Conservation (phyloP, 2,797 vertebrate species). For the Melanotaenia parkinsoni region DNA sequence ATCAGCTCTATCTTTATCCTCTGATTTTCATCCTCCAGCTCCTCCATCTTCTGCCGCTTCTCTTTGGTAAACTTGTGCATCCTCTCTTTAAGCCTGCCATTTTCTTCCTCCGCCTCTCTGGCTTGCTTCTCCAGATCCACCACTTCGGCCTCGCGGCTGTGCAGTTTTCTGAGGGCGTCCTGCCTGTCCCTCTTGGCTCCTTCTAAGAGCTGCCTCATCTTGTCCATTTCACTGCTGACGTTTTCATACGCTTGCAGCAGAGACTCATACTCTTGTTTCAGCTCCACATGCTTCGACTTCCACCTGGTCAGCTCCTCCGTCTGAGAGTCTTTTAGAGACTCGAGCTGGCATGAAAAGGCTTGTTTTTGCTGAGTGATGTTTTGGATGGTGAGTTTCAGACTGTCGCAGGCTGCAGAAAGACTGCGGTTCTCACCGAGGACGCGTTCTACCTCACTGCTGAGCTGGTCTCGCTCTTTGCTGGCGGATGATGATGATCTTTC, state of each 20-base stretch:
- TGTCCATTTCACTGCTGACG: conserved; percentile 88
- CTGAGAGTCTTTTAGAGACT: conserved; percentile 90
- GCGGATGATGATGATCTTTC: conserved; percentile 41
- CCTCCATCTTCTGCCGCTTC: conserved; percentile 75
- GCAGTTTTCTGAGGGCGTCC: conserved; percentile 80
- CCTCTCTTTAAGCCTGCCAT: conserved; percentile 75
- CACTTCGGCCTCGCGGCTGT: conserved; percentile 77
- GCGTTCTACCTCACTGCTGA: conserved; percentile 71
- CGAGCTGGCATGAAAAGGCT: conserved; percentile 90
- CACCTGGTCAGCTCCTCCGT: conserved; percentile 89
- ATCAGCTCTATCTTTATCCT: conserved; percentile 71
- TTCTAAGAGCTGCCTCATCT: conserved; percentile 89
- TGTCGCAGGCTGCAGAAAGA: conserved; percentile 88
- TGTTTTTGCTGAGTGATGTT: conserved; percentile 91
- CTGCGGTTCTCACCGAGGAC: conserved; percentile 86
- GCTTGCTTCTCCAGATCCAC: conserved; percentile 74
- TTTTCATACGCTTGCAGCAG: conserved; percentile 91
- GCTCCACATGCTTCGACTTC: conserved; percentile 87
- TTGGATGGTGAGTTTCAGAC: conserved; percentile 90
- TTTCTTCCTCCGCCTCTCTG: conserved; percentile 78
- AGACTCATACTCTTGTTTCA: conserved; percentile 91
- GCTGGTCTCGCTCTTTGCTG: conserved; percentile 73
- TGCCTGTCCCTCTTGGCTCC: conserved; percentile 85
- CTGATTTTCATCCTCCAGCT: conserved; percentile 80
- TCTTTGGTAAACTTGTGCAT: conserved; percentile 77